These are phyloP conservation scores for Enteromius treurensis DNA, from an alignment of 2,797 vertebrate species.

Conservation along the genomic window DNA sequence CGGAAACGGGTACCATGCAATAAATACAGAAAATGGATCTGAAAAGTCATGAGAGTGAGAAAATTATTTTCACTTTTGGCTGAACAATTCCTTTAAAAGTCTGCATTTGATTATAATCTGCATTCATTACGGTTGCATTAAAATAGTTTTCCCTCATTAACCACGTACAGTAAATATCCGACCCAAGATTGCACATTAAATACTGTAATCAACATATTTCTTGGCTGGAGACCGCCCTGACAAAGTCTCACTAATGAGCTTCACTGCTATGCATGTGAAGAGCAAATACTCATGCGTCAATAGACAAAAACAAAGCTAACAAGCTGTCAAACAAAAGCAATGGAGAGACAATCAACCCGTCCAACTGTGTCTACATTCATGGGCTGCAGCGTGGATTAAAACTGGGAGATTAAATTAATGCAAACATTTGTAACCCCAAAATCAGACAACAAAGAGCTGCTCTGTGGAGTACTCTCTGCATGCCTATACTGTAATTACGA, in stretches of 20 bases:
- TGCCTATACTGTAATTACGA: constrained; percentile 47
- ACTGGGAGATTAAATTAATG: constrained; percentile 45
- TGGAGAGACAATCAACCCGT: constrained; percentile 48
- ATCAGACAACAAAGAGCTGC: constrained; percentile 36
- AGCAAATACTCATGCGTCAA: constrained; percentile 50
- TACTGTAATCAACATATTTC: constrained; percentile 31
- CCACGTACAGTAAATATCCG: constrained; percentile 18
- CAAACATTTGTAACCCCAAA: constrained; percentile 34
- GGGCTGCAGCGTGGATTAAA: constrained; percentile 33
- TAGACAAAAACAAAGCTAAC: constrained; percentile 44
- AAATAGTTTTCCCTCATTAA: constrained; percentile 4
- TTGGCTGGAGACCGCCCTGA: constrained; percentile 23
- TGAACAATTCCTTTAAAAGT: constrained; percentile 10
- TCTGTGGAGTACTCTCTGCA: constrained; percentile 10
- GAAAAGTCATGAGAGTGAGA: neutral
- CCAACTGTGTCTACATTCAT: constrained; percentile 37
- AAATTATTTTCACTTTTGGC: neutral
- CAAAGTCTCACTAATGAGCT: constrained; percentile 37
- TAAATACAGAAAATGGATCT: neutral
- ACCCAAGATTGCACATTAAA: constrained; percentile 25
- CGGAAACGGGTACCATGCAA: neutral
- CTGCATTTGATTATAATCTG: neutral
- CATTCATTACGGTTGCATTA: neutral
- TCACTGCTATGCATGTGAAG: constrained; percentile 56
- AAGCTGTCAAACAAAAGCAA: constrained; percentile 53